Conservation (phyloP, 2,888 invertebrate species). For the Hypolimnas misippus region DNA sequence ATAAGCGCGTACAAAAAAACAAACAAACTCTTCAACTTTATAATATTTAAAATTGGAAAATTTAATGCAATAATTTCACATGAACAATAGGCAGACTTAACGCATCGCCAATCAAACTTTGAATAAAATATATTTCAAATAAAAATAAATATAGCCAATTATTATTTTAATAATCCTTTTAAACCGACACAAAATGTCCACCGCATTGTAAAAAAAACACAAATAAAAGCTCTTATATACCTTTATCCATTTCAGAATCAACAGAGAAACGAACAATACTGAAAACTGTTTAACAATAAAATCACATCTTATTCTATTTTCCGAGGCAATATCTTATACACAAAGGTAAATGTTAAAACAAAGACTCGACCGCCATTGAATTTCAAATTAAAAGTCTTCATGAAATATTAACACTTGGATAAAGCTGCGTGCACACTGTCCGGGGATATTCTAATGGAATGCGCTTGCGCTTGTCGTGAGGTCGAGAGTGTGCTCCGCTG, state of each 20-base stretch:
- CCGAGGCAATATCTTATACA: constrained; percentile 30
- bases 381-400: constrained; percentile 71
- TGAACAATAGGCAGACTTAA: too few species aligned
- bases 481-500: constrained; percentile 59
- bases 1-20: too few species aligned
- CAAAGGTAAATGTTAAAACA: constrained; percentile 39
- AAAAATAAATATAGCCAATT: not conserved
- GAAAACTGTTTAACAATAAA: not conserved
- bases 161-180: too few species aligned
- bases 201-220: too few species aligned
- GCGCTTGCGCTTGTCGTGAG: constrained; percentile 63
- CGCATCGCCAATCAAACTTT: too few species aligned
- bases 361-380: constrained; percentile 50
- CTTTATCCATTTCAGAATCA: not conserved
- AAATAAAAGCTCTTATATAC: not conserved
- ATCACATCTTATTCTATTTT: not conserved
- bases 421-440: constrained; percentile 53
- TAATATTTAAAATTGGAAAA: too few species aligned
- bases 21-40: too few species aligned
- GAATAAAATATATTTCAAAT: too few species aligned
- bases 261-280: too few species aligned
- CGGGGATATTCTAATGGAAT: constrained; percentile 63
- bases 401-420: constrained; percentile 72
- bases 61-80: too few species aligned
- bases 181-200: too few species aligned